phyloP scores from a whole-genome alignment of 2,113 vertebrate species.

The Hystrix brachyura region DNA sequence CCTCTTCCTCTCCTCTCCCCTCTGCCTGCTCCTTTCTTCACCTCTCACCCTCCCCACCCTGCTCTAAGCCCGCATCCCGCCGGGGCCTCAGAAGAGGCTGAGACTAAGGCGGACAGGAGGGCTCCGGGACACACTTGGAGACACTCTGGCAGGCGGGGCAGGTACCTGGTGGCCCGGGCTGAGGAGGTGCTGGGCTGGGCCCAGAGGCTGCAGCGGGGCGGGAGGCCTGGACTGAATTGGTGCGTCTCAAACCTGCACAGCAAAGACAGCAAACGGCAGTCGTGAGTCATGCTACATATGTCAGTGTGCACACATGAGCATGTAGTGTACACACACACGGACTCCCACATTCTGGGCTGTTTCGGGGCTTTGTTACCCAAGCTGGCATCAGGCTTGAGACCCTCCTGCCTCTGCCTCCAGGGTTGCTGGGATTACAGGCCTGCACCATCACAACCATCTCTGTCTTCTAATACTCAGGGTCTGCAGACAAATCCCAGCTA shows the following conservation, averaged over 20 bases:
- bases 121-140: neutral
- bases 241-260: conserved; percentile 85
- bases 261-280: neutral
- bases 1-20: too few species aligned
- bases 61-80: too few species aligned
- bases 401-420: neutral
- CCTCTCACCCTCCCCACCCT: neutral
- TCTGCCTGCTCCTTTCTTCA: neutral
- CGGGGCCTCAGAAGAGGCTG: neutral
- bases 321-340: fast-evolving
- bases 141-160: neutral
- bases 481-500: neutral
- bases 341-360: fast-evolving
- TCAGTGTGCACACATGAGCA: too few species aligned
- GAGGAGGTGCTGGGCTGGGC: conserved; percentile 26
- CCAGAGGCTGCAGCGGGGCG: conserved; percentile 64
- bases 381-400: neutral
- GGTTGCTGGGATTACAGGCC: neutral
- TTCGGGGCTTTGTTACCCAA: neutral
- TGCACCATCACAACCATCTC: neutral
- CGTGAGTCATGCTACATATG: fast-evolving
- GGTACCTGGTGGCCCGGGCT: conserved; percentile 89
- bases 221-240: conserved; percentile 85
- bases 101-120: neutral
- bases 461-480: neutral